A percentile compares a stretch with the other conserved stretches of the same genome.
These are phyloP conservation scores for Ageneiosus marmoratus DNA, from an alignment of 2,113 vertebrate genomes.

Conservation along the genomic window DNA sequence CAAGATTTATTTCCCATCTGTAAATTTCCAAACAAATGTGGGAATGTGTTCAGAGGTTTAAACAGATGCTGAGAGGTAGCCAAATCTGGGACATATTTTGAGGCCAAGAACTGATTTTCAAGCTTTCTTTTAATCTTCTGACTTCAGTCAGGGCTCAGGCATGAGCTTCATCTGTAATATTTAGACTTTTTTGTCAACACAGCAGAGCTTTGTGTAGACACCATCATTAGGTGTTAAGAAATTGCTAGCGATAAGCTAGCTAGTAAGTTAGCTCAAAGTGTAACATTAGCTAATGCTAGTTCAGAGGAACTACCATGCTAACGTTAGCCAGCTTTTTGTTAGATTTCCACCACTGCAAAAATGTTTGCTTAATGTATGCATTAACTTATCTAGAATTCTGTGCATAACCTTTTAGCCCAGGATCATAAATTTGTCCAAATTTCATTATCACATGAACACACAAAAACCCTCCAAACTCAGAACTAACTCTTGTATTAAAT, in stretches of 20 bases:
- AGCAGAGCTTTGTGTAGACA: not conserved
- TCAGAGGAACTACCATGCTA: not conserved
- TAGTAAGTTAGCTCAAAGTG: not conserved
- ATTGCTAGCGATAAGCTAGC: not conserved
- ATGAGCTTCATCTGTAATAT: not conserved
- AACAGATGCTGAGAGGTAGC: not conserved
- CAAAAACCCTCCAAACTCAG: not conserved
- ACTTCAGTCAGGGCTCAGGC: not conserved
- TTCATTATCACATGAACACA: not conserved
- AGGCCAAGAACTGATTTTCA: not conserved
- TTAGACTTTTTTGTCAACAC: not conserved
- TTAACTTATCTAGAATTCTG: not conserved
- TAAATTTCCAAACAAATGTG: constrained; percentile 17
- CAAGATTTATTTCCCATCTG: constrained; percentile 22
- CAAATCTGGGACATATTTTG: not conserved
- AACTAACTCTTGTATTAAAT: not conserved
- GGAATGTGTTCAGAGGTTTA: not conserved
- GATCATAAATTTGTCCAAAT: not conserved
- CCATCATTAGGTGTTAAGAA: not conserved
- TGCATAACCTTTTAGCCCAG: not conserved
- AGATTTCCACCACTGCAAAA: not conserved
- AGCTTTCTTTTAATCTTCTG: not conserved
- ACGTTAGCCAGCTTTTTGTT: not conserved
- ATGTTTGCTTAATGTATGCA: too few relatives aligned
- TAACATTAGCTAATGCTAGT: not conserved